phyloP scores from a whole-genome alignment of 2,888 invertebrate species.

The Mesorhabditis sp. region DNA sequence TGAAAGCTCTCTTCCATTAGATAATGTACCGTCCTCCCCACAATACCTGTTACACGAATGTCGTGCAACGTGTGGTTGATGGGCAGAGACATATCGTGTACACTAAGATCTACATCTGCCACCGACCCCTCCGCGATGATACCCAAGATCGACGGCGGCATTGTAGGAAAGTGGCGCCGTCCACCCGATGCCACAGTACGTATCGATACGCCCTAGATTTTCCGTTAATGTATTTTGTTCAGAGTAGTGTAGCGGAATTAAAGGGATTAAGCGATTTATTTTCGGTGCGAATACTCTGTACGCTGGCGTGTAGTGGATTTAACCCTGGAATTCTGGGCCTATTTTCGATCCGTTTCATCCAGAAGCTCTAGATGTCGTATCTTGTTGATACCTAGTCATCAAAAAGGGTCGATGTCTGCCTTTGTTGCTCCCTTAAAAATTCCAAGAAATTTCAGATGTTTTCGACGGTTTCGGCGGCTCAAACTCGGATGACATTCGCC shows the following conservation, averaged over 20 bases:
- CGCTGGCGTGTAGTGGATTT: background rate
- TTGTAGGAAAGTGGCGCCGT: constrained; percentile 1
- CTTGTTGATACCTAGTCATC: no score
- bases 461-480: constrained; percentile 19
- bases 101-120: background rate
- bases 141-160: background rate
- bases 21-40: background rate
- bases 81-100: background rate
- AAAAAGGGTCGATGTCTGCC: no score
- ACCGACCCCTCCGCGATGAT: background rate
- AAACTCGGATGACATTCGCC: constrained; percentile 17
- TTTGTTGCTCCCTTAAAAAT: background rate
- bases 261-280: no score
- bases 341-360: background rate
- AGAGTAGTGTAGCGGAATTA: no score
- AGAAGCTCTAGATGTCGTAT: constrained; percentile 2
- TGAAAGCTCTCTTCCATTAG: background rate
- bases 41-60: constrained; percentile 1
- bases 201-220: no score
- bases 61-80: background rate
- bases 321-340: background rate
- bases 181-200: background rate
- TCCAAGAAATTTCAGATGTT: background rate
- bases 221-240: no score
- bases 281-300: no score